phyloP scores from a whole-genome alignment of 2,888 invertebrate genomes.

The Tortricodes alternella region DNA sequence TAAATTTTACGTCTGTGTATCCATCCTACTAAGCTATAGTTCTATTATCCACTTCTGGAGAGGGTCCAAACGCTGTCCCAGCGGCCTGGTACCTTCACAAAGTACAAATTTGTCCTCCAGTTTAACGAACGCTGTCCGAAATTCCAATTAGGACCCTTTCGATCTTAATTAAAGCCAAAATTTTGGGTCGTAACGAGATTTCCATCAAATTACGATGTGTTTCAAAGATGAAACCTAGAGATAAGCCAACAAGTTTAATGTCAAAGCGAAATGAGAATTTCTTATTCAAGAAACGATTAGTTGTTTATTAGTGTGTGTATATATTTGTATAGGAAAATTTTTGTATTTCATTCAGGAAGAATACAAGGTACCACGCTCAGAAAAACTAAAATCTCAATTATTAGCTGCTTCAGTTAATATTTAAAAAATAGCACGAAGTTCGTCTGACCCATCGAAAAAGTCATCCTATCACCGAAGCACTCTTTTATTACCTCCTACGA shows the following conservation, averaged over 20 bases:
- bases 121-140: not conserved
- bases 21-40: conserved; percentile 22
- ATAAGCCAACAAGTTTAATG: too few relatives aligned
- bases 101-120: not conserved
- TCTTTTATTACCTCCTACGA: conserved; percentile 3
- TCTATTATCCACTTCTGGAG: conserved; percentile 40
- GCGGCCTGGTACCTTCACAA: conserved; percentile 36
- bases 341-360: too few relatives aligned
- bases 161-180: not conserved
- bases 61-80: conserved; percentile 39
- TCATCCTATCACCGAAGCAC: not conserved
- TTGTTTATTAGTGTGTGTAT: too few relatives aligned
- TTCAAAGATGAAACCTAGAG: too few relatives aligned
- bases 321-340: too few relatives aligned
- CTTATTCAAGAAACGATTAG: too few relatives aligned
- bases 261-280: too few relatives aligned
- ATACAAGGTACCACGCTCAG: too few relatives aligned
- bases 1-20: too few relatives aligned
- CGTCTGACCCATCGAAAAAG: not conserved
- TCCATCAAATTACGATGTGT: not conserved
- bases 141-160: not conserved
- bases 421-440: too few relatives aligned
- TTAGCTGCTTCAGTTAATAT: too few relatives aligned
- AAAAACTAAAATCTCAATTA: too few relatives aligned
- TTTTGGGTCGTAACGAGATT: not conserved